phyloP scores from a whole-genome alignment of 2,113 vertebrate species.

The Salvator merianae region DNA sequence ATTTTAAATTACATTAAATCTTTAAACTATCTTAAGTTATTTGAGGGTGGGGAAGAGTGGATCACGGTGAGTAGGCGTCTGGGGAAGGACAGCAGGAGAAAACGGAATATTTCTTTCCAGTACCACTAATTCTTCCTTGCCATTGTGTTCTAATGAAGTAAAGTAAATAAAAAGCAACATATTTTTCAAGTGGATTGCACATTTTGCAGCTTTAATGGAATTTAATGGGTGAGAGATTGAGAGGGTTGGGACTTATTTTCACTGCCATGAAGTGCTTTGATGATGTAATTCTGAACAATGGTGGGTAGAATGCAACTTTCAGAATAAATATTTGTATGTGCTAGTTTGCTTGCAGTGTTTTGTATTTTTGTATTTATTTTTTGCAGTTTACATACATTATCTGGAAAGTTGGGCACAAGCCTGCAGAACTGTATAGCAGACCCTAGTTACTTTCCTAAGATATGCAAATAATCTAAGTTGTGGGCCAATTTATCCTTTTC shows the following conservation, averaged over 20 bases:
- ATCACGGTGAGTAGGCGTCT: conserved; percentile 39
- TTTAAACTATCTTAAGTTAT: conserved; percentile 84
- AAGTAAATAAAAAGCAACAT: conserved; percentile 81
- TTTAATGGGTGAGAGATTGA: conserved; percentile 78
- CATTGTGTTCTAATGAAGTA: conserved; percentile 77
- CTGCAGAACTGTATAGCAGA: conserved; percentile 10
- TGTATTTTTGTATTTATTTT: conserved; percentile 55
- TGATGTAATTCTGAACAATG: conserved; percentile 83
- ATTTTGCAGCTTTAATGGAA: conserved; percentile 88
- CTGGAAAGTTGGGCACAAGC: conserved; percentile 28
- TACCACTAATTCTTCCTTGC: conserved; percentile 47
- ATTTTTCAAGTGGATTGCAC: conserved; percentile 86
- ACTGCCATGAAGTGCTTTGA: conserved; percentile 85
- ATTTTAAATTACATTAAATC: conserved; percentile 80
- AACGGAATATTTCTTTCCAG: conserved; percentile 70
- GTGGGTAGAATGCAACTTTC: conserved; percentile 78
- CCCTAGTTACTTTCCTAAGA: conserved; percentile 25
- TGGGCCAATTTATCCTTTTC: not conserved
- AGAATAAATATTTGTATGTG: conserved; percentile 87
- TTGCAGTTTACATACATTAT: conserved; percentile 39
- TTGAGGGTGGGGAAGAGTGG: conserved; percentile 58
- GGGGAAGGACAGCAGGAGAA: conserved; percentile 54
- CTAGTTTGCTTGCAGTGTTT: conserved; percentile 65
- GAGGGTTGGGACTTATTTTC: conserved; percentile 83
- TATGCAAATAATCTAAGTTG: conserved; percentile 11